Conservation (phyloP, 2,797 vertebrate species). For the Pseudotriccus pelzelni region DNA sequence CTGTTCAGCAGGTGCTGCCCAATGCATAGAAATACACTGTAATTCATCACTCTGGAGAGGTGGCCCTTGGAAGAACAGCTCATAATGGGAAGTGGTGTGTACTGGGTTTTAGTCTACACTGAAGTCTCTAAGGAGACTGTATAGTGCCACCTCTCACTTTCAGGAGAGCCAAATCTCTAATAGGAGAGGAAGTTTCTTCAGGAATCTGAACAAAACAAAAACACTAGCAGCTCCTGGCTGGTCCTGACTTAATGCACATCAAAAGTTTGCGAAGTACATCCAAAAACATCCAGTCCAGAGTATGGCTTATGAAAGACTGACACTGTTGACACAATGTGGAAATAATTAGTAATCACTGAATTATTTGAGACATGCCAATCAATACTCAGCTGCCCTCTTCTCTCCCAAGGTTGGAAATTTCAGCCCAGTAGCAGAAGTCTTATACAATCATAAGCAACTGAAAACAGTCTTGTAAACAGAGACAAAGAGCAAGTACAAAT, state of each 20-base stretch:
- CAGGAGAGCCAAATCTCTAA: not conserved
- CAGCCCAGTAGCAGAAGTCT: not conserved
- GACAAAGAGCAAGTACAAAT: not conserved
- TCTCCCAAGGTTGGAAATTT: not conserved
- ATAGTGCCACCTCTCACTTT: not conserved
- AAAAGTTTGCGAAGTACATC: not conserved
- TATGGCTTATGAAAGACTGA: not conserved
- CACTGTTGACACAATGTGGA: not conserved
- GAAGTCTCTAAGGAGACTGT: not conserved
- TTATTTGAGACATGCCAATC: not conserved
- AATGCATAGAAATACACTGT: not conserved
- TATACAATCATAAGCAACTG: not conserved
- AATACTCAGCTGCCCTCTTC: not conserved
- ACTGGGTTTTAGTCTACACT: not conserved
- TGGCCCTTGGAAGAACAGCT: not conserved
- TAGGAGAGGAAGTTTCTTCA: not conserved
- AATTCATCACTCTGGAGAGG: not conserved
- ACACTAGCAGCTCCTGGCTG: not conserved
- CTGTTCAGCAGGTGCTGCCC: not conserved
- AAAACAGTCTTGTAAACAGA: not conserved
- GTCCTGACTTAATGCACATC: not conserved
- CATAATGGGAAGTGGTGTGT: fast-evolving
- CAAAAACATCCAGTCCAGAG: not conserved
- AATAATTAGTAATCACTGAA: not conserved
- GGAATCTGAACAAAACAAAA: not conserved